These are phyloP conservation scores for Theonella swinhoei DNA, from an alignment of 37 sponge, comb jelly and placozoan genomes.

Conservation along the genomic window DNA sequence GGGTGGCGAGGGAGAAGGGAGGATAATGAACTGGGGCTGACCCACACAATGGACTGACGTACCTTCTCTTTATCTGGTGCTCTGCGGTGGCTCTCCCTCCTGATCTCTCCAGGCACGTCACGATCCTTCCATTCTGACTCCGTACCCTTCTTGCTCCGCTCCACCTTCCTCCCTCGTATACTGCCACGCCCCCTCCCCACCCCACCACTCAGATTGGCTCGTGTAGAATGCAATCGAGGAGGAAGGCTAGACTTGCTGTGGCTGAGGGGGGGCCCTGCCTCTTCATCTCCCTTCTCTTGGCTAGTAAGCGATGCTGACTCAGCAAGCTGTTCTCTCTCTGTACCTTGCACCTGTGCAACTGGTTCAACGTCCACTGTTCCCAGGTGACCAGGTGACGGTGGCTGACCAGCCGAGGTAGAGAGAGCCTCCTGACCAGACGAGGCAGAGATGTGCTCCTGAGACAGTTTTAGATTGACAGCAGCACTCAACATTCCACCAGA, in stretches of 20 bases:
- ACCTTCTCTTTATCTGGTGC: neutral
- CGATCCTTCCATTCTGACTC: neutral
- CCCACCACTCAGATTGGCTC: neutral
- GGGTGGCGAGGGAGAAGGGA: neutral
- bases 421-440: too few species aligned
- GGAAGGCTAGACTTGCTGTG: conserved; percentile 6
- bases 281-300: too few species aligned
- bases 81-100: conserved; percentile 2
- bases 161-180: neutral
- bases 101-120: neutral
- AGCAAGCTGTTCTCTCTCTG: conserved; percentile 9
- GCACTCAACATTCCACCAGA: conserved; percentile 23
- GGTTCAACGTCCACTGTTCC: too few species aligned
- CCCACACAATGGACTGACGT: neutral
- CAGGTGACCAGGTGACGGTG: too few species aligned
- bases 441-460: neutral
- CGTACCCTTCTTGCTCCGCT: neutral
- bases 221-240: neutral
- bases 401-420: too few species aligned
- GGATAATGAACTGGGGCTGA: neutral
- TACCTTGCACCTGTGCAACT: neutral
- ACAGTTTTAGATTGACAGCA: conserved; percentile 26
- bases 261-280: too few species aligned
- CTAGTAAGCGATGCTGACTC: neutral
- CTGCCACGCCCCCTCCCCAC: conserved; percentile 9